Conservation (phyloP, 2,888 invertebrate genomes). For the Exocentrus adspersus region DNA sequence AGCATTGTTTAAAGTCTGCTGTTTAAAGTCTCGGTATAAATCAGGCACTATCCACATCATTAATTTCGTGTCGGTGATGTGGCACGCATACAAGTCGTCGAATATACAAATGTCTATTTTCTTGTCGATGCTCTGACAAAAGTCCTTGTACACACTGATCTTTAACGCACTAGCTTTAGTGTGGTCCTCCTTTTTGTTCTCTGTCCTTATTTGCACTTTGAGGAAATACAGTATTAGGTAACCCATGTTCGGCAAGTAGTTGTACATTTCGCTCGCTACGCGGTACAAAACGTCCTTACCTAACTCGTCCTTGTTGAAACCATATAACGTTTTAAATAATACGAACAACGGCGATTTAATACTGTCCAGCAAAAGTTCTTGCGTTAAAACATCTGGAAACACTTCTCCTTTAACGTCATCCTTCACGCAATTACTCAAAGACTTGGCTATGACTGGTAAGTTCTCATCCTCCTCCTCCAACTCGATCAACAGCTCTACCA, state of each 20-base stretch:
- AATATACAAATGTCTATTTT: conserved; percentile 79
- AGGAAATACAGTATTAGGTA: conserved; percentile 90
- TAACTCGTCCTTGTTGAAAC: conserved; percentile 74
- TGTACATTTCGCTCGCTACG: conserved; percentile 83
- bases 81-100: conserved; percentile 87
- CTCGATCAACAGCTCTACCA: conserved; percentile 65
- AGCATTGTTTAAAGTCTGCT: conserved; percentile 86
- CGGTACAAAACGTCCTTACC: conserved; percentile 79
- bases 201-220: conserved; percentile 76
- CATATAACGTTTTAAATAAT: conserved; percentile 84
- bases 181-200: conserved; percentile 65
- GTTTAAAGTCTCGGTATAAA: conserved; percentile 89
- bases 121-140: conserved; percentile 81
- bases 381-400: conserved; percentile 69
- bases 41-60: conserved; percentile 94
- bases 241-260: conserved; percentile 77
- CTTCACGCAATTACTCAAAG: conserved; percentile 69
- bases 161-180: conserved; percentile 73
- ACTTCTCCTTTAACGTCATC: conserved; percentile 62
- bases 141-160: conserved; percentile 87
- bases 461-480: conserved; percentile 71
- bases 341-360: conserved; percentile 84
- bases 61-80: conserved; percentile 87
- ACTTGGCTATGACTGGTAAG: conserved; percentile 68
- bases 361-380: conserved; percentile 77